Conservation (phyloP, 2,113 vertebrate species). For the Uropsilus gracilis region DNA sequence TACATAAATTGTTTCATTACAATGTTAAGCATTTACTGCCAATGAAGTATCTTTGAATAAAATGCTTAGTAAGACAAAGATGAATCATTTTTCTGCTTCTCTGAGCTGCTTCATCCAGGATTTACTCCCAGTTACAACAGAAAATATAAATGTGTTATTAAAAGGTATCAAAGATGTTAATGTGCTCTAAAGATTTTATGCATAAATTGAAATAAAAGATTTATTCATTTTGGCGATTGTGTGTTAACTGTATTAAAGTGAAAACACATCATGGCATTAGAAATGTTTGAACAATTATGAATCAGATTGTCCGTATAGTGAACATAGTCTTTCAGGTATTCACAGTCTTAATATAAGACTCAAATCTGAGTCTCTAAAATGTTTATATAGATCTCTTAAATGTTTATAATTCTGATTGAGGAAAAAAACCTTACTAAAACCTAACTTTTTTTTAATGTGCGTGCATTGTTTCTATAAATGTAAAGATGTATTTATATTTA, state of each 20-base stretch:
- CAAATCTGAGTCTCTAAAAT: neutral
- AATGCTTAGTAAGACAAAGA: slow-evolving; percentile 56
- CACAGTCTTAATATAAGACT: neutral
- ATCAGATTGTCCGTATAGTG: neutral
- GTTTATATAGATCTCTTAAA: neutral
- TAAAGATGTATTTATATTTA: neutral
- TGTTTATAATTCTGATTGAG: neutral
- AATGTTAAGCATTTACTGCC: slow-evolving; percentile 49
- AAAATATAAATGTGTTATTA: slow-evolving; percentile 9
- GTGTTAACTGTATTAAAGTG: neutral
- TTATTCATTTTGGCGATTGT: fast-evolving
- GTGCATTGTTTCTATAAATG: neutral
- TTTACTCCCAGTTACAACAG: neutral
- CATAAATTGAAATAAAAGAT: neutral
- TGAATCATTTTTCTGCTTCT: slow-evolving; percentile 35
- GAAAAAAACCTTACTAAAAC: neutral
- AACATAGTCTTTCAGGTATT: neutral
- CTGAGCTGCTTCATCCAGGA: neutral
- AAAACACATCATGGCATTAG: neutral
- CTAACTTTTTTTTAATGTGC: neutral
- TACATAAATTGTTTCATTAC: slow-evolving; percentile 17
- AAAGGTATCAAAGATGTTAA: neutral
- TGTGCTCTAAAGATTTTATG: neutral
- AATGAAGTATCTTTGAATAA: slow-evolving; percentile 57
- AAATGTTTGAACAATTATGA: neutral